phyloP scores from a whole-genome alignment of 2,888 invertebrate species.

The Andrena flavipes region DNA sequence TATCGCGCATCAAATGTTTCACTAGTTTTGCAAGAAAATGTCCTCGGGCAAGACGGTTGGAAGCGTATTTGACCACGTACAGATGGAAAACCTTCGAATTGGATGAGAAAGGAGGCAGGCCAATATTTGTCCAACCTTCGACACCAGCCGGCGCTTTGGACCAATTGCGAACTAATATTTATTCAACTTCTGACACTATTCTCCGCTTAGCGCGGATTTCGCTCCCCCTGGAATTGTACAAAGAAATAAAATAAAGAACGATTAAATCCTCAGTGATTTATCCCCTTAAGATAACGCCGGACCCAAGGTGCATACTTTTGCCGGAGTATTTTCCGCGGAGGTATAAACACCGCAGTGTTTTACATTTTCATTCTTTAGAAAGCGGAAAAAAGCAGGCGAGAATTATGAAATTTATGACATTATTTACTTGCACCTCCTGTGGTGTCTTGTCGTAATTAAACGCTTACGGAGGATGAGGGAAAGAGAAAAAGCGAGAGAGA shows the following conservation, averaged over 20 bases:
- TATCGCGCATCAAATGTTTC: not conserved
- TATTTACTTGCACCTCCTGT: not conserved
- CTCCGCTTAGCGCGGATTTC: not conserved
- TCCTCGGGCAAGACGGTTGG: not conserved
- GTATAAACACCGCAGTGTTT: too few relatives aligned
- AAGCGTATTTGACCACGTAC: not conserved
- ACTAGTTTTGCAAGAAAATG: too few relatives aligned
- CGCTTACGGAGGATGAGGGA: too few relatives aligned
- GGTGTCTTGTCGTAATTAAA: slow-evolving; percentile 6
- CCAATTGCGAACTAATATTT: not conserved
- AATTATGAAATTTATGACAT: slow-evolving; percentile 3
- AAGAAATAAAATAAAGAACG: not conserved
- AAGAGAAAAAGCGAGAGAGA: too few relatives aligned
- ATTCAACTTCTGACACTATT: not conserved
- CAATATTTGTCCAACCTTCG: slow-evolving; percentile 6
- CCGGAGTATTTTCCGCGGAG: too few relatives aligned
- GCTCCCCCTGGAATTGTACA: not conserved
- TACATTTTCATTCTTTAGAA: too few relatives aligned
- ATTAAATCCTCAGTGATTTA: not conserved
- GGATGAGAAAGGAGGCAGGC: not conserved
- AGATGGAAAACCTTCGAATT: not conserved
- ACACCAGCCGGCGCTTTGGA: not conserved
- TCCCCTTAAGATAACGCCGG: too few relatives aligned
- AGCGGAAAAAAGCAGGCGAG: not conserved
- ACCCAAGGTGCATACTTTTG: too few relatives aligned